Evolutionary conservation across 2,888 invertebrate genomes (phyloP).

Genomic region (Tenodera sinensis): DNA sequence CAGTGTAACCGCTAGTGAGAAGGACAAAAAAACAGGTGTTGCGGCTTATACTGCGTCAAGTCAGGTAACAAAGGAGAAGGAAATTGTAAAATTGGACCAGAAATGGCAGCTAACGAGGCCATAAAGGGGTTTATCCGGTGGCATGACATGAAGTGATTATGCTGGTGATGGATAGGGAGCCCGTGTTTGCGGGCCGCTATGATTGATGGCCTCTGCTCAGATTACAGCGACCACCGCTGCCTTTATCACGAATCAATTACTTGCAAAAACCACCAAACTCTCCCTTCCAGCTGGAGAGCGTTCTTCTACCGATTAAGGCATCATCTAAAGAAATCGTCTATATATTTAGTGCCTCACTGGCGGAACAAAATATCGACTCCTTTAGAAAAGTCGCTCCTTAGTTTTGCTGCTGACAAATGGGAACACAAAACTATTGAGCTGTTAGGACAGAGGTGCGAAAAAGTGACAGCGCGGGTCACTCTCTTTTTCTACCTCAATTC

Average conservation of each 20-base stretch:
- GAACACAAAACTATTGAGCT: no score
- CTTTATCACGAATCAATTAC: not conserved
- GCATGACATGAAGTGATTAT: constrained; percentile 4
- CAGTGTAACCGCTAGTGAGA: not conserved
- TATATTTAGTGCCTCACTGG: not conserved
- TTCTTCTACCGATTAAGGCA: not conserved
- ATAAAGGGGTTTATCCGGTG: constrained; percentile 8
- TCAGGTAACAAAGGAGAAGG: not conserved
- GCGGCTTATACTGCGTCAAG: not conserved
- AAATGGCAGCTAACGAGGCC: constrained; percentile 6
- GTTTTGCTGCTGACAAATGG: no score
- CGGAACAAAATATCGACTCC: no score
- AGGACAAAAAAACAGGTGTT: not conserved
- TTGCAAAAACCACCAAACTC: not conserved
- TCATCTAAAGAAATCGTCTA: not conserved
- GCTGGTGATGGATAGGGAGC: not conserved
- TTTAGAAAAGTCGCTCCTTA: no score
- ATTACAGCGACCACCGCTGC: not conserved
- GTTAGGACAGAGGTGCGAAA: no score
- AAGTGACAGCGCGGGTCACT: no score
- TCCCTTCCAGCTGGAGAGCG: not conserved
- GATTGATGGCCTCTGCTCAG: not conserved
- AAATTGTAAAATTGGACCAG: constrained; percentile 10
- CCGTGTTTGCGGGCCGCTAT: not conserved
- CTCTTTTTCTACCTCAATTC: no score